phyloP scores from a whole-genome alignment of 2,797 vertebrate species.

The Phrynocephalus guinanensis region DNA sequence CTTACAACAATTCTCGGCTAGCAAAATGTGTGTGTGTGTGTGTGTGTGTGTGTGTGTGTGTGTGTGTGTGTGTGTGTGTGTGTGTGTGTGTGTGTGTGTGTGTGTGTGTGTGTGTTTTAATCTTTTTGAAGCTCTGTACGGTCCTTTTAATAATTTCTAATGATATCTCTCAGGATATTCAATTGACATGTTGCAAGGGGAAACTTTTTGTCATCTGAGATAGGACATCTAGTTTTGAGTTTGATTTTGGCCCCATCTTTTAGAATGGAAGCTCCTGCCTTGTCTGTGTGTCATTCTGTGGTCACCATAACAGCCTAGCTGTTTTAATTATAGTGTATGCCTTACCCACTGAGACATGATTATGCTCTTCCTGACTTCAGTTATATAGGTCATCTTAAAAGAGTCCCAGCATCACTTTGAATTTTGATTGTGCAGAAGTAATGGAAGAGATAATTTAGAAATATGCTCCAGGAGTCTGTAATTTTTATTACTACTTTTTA shows the following conservation, averaged over 20 bases:
- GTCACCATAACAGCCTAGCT: neutral
- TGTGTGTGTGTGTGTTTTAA: neutral
- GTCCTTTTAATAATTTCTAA: neutral
- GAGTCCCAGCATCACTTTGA: neutral
- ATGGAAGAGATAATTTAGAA: neutral
- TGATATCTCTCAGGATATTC: neutral
- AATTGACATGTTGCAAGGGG: too few relatives aligned
- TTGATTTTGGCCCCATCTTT: neutral
- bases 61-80: neutral
- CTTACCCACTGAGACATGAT: neutral
- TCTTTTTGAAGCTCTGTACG: neutral
- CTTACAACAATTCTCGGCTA: neutral
- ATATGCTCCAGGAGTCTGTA: neutral
- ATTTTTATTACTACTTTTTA: neutral
- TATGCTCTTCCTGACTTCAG: neutral
- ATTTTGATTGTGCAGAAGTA: neutral
- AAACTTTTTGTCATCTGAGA: neutral
- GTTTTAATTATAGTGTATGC: neutral
- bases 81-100: too few relatives aligned
- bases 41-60: too few relatives aligned
- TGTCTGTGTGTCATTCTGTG: too few relatives aligned
- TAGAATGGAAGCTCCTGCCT: neutral
- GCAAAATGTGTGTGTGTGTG: neutral
- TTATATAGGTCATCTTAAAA: neutral
- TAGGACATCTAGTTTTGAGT: neutral